These are phyloP conservation scores for Salvelinus namaycush DNA, from an alignment of 2,113 vertebrate genomes.

Conservation along the genomic window DNA sequence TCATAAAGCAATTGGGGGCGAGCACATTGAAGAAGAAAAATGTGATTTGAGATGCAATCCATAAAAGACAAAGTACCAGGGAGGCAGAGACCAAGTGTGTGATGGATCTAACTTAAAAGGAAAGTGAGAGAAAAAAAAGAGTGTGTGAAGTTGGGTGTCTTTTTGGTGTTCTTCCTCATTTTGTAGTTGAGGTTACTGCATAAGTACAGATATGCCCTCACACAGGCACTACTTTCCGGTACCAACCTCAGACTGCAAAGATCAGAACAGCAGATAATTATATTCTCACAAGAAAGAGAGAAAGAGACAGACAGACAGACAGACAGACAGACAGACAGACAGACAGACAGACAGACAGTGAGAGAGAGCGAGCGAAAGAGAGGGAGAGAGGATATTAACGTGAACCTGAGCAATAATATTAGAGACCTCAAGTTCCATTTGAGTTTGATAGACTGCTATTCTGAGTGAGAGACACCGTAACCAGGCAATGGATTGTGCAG, in stretches of 20 bases:
- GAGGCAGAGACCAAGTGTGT: neutral
- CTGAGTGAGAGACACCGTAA: neutral
- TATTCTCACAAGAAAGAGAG: slow-evolving; percentile 6
- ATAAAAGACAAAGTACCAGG: neutral
- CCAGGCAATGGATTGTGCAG: neutral
- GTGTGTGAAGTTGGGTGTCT: neutral
- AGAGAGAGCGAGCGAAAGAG: slow-evolving; percentile 15
- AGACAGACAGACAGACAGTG: slow-evolving; percentile 12
- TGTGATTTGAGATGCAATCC: neutral
- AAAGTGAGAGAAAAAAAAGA: slow-evolving; percentile 18
- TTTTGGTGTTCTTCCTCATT: slow-evolving; percentile 46
- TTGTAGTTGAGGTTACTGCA: slow-evolving; percentile 56
- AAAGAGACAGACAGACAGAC: slow-evolving; percentile 16
- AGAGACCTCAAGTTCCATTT: neutral
- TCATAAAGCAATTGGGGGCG: no score
- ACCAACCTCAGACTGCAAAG: slow-evolving; percentile 45
- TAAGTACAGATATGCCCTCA: slow-evolving; percentile 30
- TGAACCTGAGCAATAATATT: neutral
- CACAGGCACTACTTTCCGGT: slow-evolving; percentile 54
- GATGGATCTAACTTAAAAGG: slow-evolving; percentile 13
- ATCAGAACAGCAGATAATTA: slow-evolving; percentile 30
- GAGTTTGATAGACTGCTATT: no score
- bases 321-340: slow-evolving; percentile 18
- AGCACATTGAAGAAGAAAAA: neutral
- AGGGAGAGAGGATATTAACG: slow-evolving; percentile 1